Base-by-base conservation (phyloP, 2,797 vertebrate species). In the Argya squamiceps region DNA sequence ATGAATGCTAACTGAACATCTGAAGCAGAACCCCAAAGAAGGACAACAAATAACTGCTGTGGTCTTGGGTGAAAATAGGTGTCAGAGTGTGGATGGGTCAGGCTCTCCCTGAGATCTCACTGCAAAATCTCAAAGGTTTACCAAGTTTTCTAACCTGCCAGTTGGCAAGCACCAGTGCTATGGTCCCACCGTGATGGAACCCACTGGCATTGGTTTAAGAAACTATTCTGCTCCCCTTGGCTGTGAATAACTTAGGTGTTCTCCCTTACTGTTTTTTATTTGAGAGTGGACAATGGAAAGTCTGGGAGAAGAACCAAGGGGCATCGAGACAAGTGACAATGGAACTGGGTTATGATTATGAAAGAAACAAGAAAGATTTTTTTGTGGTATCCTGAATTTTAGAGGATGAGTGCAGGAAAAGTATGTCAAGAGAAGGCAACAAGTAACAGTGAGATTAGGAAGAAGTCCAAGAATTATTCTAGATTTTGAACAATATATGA, bases 161-260 rank as follows among this genome's bases (percentile, higher is more conserved):
- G 15, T 4, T 88, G 36, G 20, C 19, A 58, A 56, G 4, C 3
- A 47, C 24, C 16, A 7, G 27, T 59, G 24, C 15, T 10, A 1
- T 18, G 4, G 27, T 69, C 16, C 9, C 63, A 64, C 22, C 10
- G 5, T 0, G 1, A 10, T 12, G 13, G 74, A 82, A 82, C 14
- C 4, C 41, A 21, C 34, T 27, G 27, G 29, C 6, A 23, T 1
- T 36, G 37, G 29, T 10, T 6, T 27, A 43, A 89, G 8, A 70
- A 79, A 29, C 2, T 76, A 0, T 37, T 77, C 21, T 0, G 0
- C 46, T 65, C 55, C 46, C 16, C 21, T 59, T 58, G 21, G 3
- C 14, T 75, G 10, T 37, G 4, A 67, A 73, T 29, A 73, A 7
- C 23, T 24, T 69, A 17, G 27, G 4, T 77, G 11, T 37, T 94